phyloP scores from a whole-genome alignment of 1,140 invertebrate genomes.

The Tribolium castaneum region DNA sequence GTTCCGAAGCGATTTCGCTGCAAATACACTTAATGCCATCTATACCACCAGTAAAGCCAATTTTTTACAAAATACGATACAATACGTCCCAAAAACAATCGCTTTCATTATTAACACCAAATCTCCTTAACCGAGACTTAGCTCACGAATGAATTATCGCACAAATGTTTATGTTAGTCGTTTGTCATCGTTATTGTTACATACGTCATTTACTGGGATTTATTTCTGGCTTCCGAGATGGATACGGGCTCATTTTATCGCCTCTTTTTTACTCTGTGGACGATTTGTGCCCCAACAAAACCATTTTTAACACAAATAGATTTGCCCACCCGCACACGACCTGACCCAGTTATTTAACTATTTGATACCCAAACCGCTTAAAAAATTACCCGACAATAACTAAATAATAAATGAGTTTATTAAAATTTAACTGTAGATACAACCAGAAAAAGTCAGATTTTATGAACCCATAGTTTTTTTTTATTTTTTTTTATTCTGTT shows the following conservation, averaged over 20 bases:
- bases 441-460: too few species aligned
- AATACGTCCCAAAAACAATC: not conserved
- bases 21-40: slow-evolving; percentile 34
- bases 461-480: too few species aligned
- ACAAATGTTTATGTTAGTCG: slow-evolving; percentile 37
- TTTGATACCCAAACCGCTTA: too few species aligned
- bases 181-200: slow-evolving; percentile 42
- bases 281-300: not conserved
- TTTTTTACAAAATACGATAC: slow-evolving; percentile 1
- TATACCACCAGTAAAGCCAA: slow-evolving; percentile 21
- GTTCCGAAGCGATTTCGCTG: slow-evolving; percentile 36
- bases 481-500: too few species aligned
- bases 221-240: slow-evolving; percentile 33
- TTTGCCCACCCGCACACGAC: not conserved
- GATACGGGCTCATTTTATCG: slow-evolving; percentile 35
- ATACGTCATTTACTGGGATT: slow-evolving; percentile 40
- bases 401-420: too few species aligned
- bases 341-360: too few species aligned
- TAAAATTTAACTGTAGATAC: too few species aligned
- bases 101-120: not conserved
- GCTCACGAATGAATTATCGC: not conserved
- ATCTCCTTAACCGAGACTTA: not conserved
- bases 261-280: slow-evolving; percentile 15
- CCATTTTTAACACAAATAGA: not conserved
- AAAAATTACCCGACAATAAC: too few species aligned